Evolutionary conservation across 2,113 vertebrate genomes (phyloP), one percentile per base, ranked within the genome.

Genomic region (Phaethon lepturus): DNA sequence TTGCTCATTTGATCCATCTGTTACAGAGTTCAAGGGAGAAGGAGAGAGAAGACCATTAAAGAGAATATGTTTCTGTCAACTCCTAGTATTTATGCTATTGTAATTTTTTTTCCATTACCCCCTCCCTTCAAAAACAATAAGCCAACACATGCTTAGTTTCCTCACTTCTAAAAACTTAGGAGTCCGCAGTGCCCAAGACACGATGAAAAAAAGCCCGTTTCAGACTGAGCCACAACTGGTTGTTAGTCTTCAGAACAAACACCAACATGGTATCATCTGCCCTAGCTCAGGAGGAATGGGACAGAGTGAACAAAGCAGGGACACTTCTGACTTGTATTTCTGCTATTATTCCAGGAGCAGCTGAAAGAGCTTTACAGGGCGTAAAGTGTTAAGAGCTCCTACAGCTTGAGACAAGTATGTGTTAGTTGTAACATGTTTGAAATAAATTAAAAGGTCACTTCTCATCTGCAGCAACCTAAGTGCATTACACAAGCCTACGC

Each of bases 161-260:
- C 15, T 87, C 4, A 45, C 22, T 59, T 62, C n/a, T 62, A 26
- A 86, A 74, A 85, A 62, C 14, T 50, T 63, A 25, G 8, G 38
- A 38, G 45, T 14, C 45, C 80, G 17, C 9, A 75, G 40, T 33
- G 17, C 7, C 19, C 26, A 90, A 76, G 58, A 73, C 15, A 50
- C 0, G 0, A 29, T 5, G 0, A 5, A 3, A 44, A 67, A 53
- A 11, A 23, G 23, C 4, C 12, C 3, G 82, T 86, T 81, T 47
- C 56, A 85, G 8, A 5, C 63, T 75, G 35, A 59, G 33, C 17
- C 76, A 60, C 26, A 82, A 52, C 22, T 0, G 0, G 7, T 67
- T 86, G 22, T 44, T 84, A 38, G 18, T 22, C n/a, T 64, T 82
- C 80, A 87, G 29, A 31, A 33, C 33, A 74, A 86, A 58, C 10